Conservation (phyloP, 2,888 invertebrate species). For the Chesias legatella region DNA sequence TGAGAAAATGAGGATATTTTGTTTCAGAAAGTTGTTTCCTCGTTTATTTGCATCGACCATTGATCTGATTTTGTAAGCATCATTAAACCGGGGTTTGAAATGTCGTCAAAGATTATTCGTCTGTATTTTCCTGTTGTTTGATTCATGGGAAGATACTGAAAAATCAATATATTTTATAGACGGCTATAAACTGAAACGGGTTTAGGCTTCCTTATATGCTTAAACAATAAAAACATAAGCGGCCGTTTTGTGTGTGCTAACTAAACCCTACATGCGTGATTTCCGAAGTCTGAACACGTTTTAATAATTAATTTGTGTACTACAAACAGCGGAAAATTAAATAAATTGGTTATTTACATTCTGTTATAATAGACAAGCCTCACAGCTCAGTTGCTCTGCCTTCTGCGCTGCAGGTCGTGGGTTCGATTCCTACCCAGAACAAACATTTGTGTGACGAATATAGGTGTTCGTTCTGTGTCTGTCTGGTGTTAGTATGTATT, state of each 20-base stretch:
- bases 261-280: constrained; percentile 41
- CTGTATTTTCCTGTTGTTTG: constrained; percentile 24
- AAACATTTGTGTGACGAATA: too few relatives aligned
- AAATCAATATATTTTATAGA: constrained; percentile 44
- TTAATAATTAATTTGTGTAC: too few relatives aligned
- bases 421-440: too few relatives aligned
- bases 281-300: constrained; percentile 27
- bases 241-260: constrained; percentile 46
- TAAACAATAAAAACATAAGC: constrained; percentile 55
- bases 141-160: constrained; percentile 28
- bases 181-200: constrained; percentile 42
- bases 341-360: too few relatives aligned
- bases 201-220: constrained; percentile 43
- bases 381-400: too few relatives aligned
- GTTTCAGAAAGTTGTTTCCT: constrained; percentile 16
- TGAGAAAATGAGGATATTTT: constrained; percentile 11
- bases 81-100: constrained; percentile 27
- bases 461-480: too few relatives aligned
- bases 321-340: too few relatives aligned
- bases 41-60: constrained; percentile 21
- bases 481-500: too few relatives aligned
- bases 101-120: constrained; percentile 25
- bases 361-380: too few relatives aligned
- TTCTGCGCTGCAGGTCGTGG: too few relatives aligned
- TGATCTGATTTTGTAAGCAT: constrained; percentile 26